These are phyloP conservation scores for Pollicipes pollicipes DNA, from an alignment of 1,140 invertebrate genomes.

Conservation along the genomic window DNA sequence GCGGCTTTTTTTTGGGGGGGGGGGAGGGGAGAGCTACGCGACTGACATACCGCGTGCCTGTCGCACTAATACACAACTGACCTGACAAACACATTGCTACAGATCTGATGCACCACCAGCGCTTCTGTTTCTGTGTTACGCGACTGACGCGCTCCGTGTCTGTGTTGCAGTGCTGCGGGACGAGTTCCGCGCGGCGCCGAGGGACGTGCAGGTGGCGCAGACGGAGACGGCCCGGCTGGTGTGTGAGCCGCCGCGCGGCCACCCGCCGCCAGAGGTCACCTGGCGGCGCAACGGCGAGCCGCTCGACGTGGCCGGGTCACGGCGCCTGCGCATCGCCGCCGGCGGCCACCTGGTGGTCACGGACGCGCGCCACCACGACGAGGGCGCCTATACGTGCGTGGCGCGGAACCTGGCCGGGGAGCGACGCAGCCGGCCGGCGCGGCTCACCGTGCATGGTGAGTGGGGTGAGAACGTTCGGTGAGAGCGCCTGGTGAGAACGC, in stretches of 20 bases:
- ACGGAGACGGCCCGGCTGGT: conserved; percentile 9
- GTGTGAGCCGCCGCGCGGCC: conserved; percentile 15
- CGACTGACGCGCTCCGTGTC: not conserved
- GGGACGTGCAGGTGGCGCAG: conserved; percentile 10
- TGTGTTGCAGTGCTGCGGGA: not conserved
- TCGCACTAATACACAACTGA: too few species aligned
- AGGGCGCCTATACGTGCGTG: conserved; percentile 66
- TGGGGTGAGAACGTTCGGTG: too few species aligned
- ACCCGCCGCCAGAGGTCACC: conserved; percentile 11
- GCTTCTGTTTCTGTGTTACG: too few species aligned
- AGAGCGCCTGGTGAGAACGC: too few species aligned
- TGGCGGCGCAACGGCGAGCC: conserved; percentile 12
- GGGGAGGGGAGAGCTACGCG: too few species aligned
- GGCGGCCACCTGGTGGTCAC: conserved; percentile 67
- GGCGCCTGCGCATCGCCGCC: conserved; percentile 22
- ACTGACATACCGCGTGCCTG: too few species aligned
- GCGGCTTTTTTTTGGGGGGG: too few species aligned
- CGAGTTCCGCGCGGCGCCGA: not conserved
- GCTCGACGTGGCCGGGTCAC: conserved; percentile 10
- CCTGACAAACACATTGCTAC: too few species aligned
- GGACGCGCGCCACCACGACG: conserved; percentile 59
- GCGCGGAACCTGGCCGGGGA: conserved; percentile 68
- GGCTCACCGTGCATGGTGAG: conserved; percentile 63
- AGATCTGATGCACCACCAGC: too few species aligned
- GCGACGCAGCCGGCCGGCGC: conserved; percentile 50